phyloP scores from a whole-genome alignment of 2,888 invertebrate genomes.

The Caenorhabditis angaria region DNA sequence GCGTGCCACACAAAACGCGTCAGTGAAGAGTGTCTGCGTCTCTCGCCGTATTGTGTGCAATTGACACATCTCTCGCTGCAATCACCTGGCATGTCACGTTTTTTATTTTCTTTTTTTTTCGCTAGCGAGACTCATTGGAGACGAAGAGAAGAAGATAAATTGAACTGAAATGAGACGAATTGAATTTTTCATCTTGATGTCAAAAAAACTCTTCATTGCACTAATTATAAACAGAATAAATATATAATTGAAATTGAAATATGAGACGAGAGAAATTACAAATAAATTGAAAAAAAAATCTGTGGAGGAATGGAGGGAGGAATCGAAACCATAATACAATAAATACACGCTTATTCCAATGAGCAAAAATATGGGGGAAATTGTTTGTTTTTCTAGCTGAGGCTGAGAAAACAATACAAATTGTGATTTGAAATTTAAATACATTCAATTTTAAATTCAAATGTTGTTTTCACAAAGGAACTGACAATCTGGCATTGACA shows the following conservation, averaged over 20 bases:
- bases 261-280: too few relatives aligned
- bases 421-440: too few relatives aligned
- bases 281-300: too few relatives aligned
- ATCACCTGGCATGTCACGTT: slow-evolving; percentile 46
- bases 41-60: slow-evolving; percentile 9
- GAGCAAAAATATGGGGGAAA: neutral
- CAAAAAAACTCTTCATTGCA: neutral
- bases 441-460: neutral
- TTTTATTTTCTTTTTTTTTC: slow-evolving; percentile 6
- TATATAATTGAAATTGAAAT: neutral
- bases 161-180: too few relatives aligned
- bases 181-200: neutral
- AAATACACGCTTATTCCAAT: neutral
- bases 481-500: slow-evolving; percentile 49
- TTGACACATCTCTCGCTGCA: slow-evolving; percentile 16
- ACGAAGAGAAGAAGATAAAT: neutral
- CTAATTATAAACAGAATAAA: neutral
- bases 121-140: neutral
- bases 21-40: slow-evolving; percentile 28
- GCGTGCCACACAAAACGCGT: slow-evolving; percentile 24
- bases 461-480: slow-evolving; percentile 34
- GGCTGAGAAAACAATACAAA: neutral
- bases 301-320: too few relatives aligned
- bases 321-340: too few relatives aligned
- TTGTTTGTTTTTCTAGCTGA: neutral